phyloP scores from a whole-genome alignment of 2,797 vertebrate genomes.

The Xiphophorus birchmanni region DNA sequence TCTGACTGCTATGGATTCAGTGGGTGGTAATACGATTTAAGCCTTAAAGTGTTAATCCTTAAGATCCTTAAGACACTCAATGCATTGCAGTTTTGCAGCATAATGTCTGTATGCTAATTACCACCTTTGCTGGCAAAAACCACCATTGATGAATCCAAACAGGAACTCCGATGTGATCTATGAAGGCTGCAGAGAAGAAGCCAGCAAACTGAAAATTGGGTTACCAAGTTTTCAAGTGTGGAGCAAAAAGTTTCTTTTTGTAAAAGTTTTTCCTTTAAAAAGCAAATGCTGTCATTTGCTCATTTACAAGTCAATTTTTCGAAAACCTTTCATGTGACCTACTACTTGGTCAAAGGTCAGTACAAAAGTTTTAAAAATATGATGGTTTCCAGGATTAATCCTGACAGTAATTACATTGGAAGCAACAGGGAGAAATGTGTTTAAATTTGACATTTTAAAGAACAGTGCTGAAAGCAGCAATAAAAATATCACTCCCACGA shows the following conservation, averaged over 20 bases:
- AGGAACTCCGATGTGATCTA: constrained; percentile 19
- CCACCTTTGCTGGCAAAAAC: constrained; percentile 25
- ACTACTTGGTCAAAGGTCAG: neutral
- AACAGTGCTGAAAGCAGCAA: constrained; percentile 2
- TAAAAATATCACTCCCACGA: constrained; percentile 16
- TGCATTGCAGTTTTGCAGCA: constrained; percentile 51
- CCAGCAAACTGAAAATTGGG: constrained; percentile 14
- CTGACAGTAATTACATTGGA: neutral
- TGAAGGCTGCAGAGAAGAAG: neutral
- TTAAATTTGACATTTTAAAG: neutral
- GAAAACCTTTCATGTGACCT: constrained; percentile 4
- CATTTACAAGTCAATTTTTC: neutral
- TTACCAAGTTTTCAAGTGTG: constrained; percentile 14
- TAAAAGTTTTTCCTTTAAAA: neutral
- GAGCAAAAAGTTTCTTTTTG: neutral
- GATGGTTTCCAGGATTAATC: neutral
- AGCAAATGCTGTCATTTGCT: neutral
- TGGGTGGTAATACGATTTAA: constrained; percentile 66
- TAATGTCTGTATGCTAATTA: constrained; percentile 54
- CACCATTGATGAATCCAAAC: constrained; percentile 9
- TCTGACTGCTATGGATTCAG: constrained; percentile 64
- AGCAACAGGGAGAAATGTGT: neutral
- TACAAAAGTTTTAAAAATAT: neutral
- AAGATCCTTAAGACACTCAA: constrained; percentile 62
- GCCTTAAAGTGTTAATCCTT: constrained; percentile 67